A percentile compares a stretch with the other conserved stretches of the same genome.
phyloP scores from a whole-genome alignment of 1,140 invertebrate species.

The Octopus sinensis region DNA sequence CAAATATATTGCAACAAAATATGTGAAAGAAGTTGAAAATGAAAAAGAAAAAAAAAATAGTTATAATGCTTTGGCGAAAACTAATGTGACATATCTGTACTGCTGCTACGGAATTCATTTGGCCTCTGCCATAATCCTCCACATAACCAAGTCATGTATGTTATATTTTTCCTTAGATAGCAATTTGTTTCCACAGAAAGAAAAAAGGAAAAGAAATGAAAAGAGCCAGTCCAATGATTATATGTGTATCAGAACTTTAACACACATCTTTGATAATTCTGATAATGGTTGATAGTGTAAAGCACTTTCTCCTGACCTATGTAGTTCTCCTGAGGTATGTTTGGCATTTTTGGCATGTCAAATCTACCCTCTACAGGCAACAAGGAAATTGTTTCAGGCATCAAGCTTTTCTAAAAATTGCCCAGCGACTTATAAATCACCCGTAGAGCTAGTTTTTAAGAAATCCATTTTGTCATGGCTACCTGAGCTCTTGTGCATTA shows the following conservation, averaged over 20 bases:
- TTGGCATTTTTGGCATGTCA: slow-evolving; percentile 13
- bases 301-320: not conserved
- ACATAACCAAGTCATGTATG: slow-evolving; percentile 59
- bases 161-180: slow-evolving; percentile 59
- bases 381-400: slow-evolving; percentile 8
- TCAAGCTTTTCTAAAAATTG: not conserved
- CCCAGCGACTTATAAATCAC: slow-evolving; percentile 10
- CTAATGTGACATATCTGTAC: too few relatives aligned
- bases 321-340: slow-evolving; percentile 30
- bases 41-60: too few relatives aligned
- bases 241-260: too few relatives aligned
- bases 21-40: slow-evolving; percentile 32
- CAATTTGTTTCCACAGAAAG: not conserved
- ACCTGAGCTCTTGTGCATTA: not conserved
- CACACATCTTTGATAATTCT: not conserved
- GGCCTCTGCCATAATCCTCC: too few relatives aligned
- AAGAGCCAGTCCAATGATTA: too few relatives aligned
- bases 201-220: too few relatives aligned
- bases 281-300: not conserved
- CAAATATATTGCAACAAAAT: not conserved
- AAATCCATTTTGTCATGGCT: slow-evolving; percentile 15
- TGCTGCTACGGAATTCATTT: too few relatives aligned
- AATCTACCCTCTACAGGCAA: not conserved
- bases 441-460: slow-evolving; percentile 9
- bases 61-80: too few relatives aligned